These are phyloP conservation scores for Caenorhabditis panamensis DNA, from an alignment of 2,888 invertebrate species.

Conservation along the genomic window DNA sequence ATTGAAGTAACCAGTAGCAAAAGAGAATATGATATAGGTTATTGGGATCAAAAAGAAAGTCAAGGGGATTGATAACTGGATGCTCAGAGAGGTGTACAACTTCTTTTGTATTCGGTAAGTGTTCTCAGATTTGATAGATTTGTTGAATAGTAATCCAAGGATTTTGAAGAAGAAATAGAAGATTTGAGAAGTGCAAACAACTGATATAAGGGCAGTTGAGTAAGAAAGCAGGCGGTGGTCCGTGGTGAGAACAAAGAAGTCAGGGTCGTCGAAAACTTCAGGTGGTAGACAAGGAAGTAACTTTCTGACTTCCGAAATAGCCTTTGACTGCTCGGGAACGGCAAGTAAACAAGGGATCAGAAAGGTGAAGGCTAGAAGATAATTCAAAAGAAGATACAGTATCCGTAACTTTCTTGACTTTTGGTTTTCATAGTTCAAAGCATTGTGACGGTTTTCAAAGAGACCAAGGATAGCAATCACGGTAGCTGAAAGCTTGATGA, in stretches of 20 bases:
- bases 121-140: not conserved
- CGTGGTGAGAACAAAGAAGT: conserved; percentile 1
- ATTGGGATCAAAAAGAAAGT: not conserved
- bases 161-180: conserved; percentile 3
- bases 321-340: not conserved
- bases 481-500: not conserved
- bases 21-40: conserved; percentile 1
- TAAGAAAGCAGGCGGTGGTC: not conserved
- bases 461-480: not conserved
- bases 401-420: not conserved
- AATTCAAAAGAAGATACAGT: not conserved
- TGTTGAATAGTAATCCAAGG: not conserved
- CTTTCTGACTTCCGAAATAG: not conserved
- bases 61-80: not conserved
- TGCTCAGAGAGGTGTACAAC: not conserved
- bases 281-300: not conserved
- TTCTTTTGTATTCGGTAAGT: not conserved
- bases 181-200: not conserved
- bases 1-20: conserved; percentile 1
- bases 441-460: not conserved
- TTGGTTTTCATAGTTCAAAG: not conserved
- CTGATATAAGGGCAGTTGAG: not conserved
- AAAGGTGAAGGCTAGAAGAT: conserved; percentile 1
- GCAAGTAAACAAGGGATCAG: not conserved
- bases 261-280: not conserved